Evolutionary conservation across 1,140 invertebrate genomes (phyloP), one percentile per base, ranked within the genome.

Genomic region (Hyles vespertilio): DNA sequence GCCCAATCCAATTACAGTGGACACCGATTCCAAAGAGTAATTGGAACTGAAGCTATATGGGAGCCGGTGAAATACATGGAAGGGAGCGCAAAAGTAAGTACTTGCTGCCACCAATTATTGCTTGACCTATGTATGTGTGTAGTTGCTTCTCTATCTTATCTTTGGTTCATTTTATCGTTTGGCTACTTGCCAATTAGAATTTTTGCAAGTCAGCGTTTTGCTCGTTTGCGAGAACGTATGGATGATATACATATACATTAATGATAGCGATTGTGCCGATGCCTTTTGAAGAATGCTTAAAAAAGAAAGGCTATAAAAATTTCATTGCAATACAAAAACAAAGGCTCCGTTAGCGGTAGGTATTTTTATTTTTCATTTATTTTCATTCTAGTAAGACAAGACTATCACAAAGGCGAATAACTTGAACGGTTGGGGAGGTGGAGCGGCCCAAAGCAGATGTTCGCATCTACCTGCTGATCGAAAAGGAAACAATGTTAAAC

Each of bases 1-100:
- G 78, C 71, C 84, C 82, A 88, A 84, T 85, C 85, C 85, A 88
- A 88, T 88, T 88, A 88, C 81, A 85, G 76, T 74, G 82, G 77
- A 88, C 82, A 85, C 81, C 84, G 83, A 88, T 87, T 84, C 77
- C 81, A 72, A 79, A 78, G 79, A 87, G 85, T 87, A 86, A 88
- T 88, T 87, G 85, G 81, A 74, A 82, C 69, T 64, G 74, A 73
- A 71, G 65, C 72, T 81, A 77, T 71, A 79, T 76, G 70, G 77
- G 73, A 81, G 79, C 67, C 78, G 69, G 71, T 69, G 70, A 82
- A 65, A 74, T 81, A 79, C 75, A 74, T 72, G 72, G 70, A 71
- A 59, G 61, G 67, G 65, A 60, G 59, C 54, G 63, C 55, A 51
- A 50, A 54, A 49, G 58, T 47, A 58, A 61, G 12, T 49, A 60